Evolutionary conservation across 2,888 invertebrate genomes (phyloP), one percentile per base, ranked within the genome.

Genomic region (Amiota mariae): DNA sequence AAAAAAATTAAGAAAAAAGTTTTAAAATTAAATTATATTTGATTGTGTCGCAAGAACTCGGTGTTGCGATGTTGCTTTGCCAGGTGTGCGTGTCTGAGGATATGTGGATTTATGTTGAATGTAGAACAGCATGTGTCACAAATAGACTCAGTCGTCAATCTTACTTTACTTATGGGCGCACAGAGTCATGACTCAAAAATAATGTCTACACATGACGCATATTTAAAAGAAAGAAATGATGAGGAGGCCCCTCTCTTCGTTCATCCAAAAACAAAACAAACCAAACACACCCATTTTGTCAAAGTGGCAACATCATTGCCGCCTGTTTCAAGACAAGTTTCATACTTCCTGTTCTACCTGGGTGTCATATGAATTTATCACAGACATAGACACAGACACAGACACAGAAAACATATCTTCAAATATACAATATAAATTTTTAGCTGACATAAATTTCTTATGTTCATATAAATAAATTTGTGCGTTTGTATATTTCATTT

Each of bases 21-120:
- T 63, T 63, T 36, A 63, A 68, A 51, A 51, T 68, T 68, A 68
- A 20, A 66, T 49, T 66, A 48, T 68, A 51, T 68, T 66, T 66
- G 66, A 47, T 66, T 66, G 48, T 11, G 59, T 20, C 59, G 8
- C 36, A 36, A 36, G 36, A 36, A 36, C 4, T 36, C 6, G 36
- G 6, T 6, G n/a, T n/a, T n/a, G 36, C 8, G 36, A 4, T 36
- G 36, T 18, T 59, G 9, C 59, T 15, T 59, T 59, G 59, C 18
- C 59, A 59, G 59, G 59, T 59, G 59, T 36, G 36, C 36, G 8
- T 36, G 36, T 36, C 0, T 36, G 36, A 36, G 6, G 36, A 36
- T 2, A 36, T 2, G 6, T 6, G 36, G 36, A 36, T 36, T 24
- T 24, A 36, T 36, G 36, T 59, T 20, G 20, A 59, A 36, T 36